phyloP scores from a whole-genome alignment of 2,797 vertebrate species.

The Echeneis naucrates region DNA sequence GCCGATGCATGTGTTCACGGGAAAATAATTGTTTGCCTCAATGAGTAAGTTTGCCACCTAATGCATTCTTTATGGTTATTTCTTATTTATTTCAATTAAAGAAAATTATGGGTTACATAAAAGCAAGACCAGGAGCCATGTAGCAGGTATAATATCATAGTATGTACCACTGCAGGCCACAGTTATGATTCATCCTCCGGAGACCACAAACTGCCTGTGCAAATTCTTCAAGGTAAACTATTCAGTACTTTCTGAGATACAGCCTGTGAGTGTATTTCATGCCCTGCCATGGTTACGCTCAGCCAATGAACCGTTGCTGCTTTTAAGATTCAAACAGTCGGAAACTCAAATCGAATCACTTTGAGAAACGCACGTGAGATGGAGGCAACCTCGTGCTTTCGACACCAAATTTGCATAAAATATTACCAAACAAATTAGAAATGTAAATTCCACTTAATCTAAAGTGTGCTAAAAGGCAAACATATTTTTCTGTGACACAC shows the following conservation, averaged over 20 bases:
- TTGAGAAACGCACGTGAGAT: constrained; percentile 23
- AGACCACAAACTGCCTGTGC: not conserved
- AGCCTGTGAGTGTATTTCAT: not conserved
- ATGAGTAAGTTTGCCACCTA: constrained; percentile 4
- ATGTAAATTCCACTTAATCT: constrained; percentile 70
- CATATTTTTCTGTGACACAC: constrained; percentile 46
- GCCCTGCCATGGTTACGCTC: not conserved
- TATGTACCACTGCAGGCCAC: too few species aligned
- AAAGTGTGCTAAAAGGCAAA: constrained; percentile 15
- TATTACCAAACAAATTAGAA: constrained; percentile 68
- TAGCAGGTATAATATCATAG: not conserved
- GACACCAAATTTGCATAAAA: constrained; percentile 64
- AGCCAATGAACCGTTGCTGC: not conserved
- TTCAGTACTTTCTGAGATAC: not conserved
- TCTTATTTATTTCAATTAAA: too few species aligned
- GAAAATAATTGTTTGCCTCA: constrained; percentile 1
- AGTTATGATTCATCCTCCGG: not conserved
- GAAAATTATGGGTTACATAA: too few species aligned
- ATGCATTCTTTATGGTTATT: not conserved
- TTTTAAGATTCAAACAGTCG: constrained; percentile 7
- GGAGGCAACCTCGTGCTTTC: constrained; percentile 13
- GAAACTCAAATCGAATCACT: constrained; percentile 24
- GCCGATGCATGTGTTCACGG: too few species aligned
- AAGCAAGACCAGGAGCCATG: not conserved
- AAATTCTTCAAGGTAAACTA: not conserved